Base-by-base conservation (phyloP, 2,888 invertebrate genomes). In the Cryptus armator region DNA sequence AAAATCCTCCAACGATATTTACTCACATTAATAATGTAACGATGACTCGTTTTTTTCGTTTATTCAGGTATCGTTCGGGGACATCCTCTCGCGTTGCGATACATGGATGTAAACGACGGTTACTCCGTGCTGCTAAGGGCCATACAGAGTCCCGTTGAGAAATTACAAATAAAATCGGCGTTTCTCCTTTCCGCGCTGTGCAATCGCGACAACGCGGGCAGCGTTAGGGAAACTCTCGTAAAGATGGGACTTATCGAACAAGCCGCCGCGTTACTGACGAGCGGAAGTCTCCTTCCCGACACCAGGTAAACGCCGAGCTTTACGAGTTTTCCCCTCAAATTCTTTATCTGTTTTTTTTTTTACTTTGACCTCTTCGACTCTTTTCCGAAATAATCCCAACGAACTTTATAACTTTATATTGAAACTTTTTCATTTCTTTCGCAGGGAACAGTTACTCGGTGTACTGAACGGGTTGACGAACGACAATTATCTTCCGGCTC, bases 151-250 rank as follows among this genome's bases (percentile, higher is more conserved):
- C 91, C 94, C 0, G 94, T 96, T 62, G 94, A 95, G 67, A 95
- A 96, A 87, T 94, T 97, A 2, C 94, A 96, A 88, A 95, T 96
- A 2, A 98, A 97, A 94, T 95, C 96, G 0, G 95, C 97, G 10
- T 98, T 98, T 93, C 94, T 98, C 74, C 92, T 97, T 64, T 94
- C 95, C 0, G 94, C 96, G 19, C 92, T 98, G 12, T 96, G 96
- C 77, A 93, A 88, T 62, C 89, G 87, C 80, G 92, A 93, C 5
- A 90, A 91, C 80, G 81, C 82, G 0, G 86, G 90, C 62, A 77
- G 89, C 14, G 64, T 93, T 14, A 92, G 92, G 81, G 86, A 86
- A 24, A 92, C 88, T 14, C 85, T 93, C 2, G 89, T 92, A 7
- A 93, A 92, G 85, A 93, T 93, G 93, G 93, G 93, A 19, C 84